These are phyloP conservation scores for Magallana gigas DNA, from an alignment of 1,140 invertebrate species.

Conservation along the genomic window DNA sequence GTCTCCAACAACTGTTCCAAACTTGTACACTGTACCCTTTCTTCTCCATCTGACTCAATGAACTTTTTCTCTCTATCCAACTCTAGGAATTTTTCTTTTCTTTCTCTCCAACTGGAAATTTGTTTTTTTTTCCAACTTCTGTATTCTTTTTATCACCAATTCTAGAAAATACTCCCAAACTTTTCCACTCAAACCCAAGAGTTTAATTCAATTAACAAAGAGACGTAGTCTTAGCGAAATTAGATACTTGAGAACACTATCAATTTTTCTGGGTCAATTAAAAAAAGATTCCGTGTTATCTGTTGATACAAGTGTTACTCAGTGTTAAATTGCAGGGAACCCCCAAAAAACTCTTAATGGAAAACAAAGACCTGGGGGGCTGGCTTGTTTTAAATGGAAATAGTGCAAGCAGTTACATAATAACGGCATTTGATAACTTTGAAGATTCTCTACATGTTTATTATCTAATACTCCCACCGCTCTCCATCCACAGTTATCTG, in stretches of 20 bases:
- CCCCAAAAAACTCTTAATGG: background rate
- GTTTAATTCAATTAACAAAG: no score
- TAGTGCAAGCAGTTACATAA: background rate
- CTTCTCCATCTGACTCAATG: no score
- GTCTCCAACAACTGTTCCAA: no score
- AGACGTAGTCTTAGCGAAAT: background rate
- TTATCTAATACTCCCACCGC: conserved; percentile 18
- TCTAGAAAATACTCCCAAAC: no score
- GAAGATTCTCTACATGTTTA: conserved; percentile 8
- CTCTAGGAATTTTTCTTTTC: no score
- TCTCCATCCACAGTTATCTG: background rate
- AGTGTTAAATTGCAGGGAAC: background rate
- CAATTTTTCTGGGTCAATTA: conserved; percentile 8
- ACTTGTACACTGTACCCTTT: no score
- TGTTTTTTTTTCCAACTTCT: background rate
- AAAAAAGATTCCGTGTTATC: background rate
- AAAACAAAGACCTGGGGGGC: background rate
- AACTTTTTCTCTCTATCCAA: no score
- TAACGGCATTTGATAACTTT: background rate
- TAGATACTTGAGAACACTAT: background rate
- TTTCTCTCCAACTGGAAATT: background rate
- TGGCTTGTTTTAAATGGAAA: background rate
- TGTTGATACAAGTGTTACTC: background rate
- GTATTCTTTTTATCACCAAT: background rate
- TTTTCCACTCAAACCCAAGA: no score